Percentiles rank a stretch among this genome's conserved stretches.
phyloP scores from a whole-genome alignment of 2,797 vertebrate species.

The Yasuhikotakia modesta region DNA sequence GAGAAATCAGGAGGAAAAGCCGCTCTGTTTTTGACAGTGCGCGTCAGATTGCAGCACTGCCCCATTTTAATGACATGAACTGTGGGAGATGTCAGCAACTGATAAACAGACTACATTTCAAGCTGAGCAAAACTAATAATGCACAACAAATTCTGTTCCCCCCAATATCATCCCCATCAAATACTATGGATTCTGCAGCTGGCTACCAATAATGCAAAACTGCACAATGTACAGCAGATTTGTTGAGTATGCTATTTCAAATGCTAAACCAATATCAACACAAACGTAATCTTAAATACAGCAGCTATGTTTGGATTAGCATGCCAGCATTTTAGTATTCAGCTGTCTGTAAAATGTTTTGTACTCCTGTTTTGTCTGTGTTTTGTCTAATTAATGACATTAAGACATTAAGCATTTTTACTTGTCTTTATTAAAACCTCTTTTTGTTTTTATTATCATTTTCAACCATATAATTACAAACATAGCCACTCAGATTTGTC shows the following conservation, averaged over 20 bases:
- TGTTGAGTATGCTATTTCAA: conserved; percentile 4
- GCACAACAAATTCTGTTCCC: background rate
- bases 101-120: conserved; percentile 34
- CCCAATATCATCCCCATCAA: background rate
- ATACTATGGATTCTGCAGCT: background rate
- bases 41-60: conserved; percentile 21
- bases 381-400: no score
- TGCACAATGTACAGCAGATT: background rate
- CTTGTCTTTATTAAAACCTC: no score
- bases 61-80: conserved; percentile 38
- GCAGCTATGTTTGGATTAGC: background rate
- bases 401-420: no score
- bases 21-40: conserved; percentile 10
- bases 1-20: conserved; percentile 5
- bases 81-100: conserved; percentile 35
- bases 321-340: background rate
- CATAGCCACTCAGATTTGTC: no score
- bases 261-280: conserved; percentile 19
- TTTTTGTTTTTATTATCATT: no score
- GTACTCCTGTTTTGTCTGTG: no score
- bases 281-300: conserved; percentile 2
- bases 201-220: background rate
- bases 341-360: no score
- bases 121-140: conserved; percentile 15
- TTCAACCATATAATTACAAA: no score